Evolutionary conservation across 2,888 invertebrate species (phyloP).

Genomic region (Microctonus aethiopoides): DNA sequence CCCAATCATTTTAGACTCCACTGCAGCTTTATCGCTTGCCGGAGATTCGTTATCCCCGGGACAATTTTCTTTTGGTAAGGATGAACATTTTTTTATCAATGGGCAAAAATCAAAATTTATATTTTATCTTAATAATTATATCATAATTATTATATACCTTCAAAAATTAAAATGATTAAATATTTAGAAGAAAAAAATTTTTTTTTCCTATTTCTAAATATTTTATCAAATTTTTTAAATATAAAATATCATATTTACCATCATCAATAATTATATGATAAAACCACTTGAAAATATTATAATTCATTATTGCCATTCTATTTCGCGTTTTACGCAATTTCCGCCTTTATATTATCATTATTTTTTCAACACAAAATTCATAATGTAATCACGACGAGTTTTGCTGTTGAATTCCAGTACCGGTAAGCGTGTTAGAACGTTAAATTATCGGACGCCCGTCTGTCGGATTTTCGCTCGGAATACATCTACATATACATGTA

Average conservation of each 20-base stretch:
- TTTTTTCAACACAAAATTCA: neutral
- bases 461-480: conserved; percentile 22
- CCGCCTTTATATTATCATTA: neutral
- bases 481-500: neutral
- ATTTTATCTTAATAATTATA: conserved; percentile 15
- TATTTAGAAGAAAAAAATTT: neutral
- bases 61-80: conserved; percentile 39
- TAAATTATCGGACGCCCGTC: conserved; percentile 26
- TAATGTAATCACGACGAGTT: neutral
- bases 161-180: conserved; percentile 17
- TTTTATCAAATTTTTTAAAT: conserved; percentile 1
- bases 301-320: neutral
- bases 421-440: conserved; percentile 18
- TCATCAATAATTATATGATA: neutral
- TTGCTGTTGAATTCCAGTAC: neutral
- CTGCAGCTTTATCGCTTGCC: conserved; percentile 38
- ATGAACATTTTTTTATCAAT: conserved; percentile 33
- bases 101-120: conserved; percentile 28
- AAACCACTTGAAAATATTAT: conserved; percentile 1
- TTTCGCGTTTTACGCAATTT: neutral
- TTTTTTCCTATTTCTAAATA: neutral
- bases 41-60: conserved; percentile 39
- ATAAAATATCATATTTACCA: neutral
- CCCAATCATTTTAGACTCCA: conserved; percentile 36
- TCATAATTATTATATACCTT: conserved; percentile 14